Evolutionary conservation across 2,797 vertebrate genomes (phyloP).

Genomic region (Rhadinocentrus ornatus): DNA sequence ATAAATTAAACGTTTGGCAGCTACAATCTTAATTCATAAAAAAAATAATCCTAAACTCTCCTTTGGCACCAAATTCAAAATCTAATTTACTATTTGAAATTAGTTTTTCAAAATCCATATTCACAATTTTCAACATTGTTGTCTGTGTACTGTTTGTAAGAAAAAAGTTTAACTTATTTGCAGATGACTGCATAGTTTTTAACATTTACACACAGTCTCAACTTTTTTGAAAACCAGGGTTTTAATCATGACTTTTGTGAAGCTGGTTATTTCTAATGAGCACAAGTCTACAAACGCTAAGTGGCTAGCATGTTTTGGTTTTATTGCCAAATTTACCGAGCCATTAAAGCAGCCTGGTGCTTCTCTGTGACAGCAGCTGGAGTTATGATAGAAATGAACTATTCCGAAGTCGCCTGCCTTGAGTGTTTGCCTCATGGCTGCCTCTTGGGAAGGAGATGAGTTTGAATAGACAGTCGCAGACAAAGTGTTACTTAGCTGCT

Average conservation of each 20-base stretch:
- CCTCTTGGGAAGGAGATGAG: slow-evolving; percentile 15
- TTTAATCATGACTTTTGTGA: slow-evolving; percentile 1
- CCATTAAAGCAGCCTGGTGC: slow-evolving; percentile 12
- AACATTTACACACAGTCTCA: not conserved
- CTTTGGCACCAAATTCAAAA: not conserved
- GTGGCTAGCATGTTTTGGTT: slow-evolving; percentile 1
- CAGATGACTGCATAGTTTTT: not conserved
- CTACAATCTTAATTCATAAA: not conserved
- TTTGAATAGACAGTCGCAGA: slow-evolving; percentile 41
- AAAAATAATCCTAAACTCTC: not conserved
- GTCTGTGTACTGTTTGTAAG: not conserved
- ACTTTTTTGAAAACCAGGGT: not conserved
- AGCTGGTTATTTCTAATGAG: slow-evolving; percentile 35
- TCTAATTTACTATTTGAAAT: not conserved
- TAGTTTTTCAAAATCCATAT: not conserved
- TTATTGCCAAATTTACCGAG: slow-evolving; percentile 30
- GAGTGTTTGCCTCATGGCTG: slow-evolving; percentile 38
- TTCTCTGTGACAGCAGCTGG: slow-evolving; percentile 6
- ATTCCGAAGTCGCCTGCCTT: slow-evolving; percentile 32
- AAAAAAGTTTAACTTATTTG: not conserved
- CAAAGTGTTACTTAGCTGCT: slow-evolving; percentile 36
- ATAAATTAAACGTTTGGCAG: too few relatives aligned
- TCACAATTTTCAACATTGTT: not conserved
- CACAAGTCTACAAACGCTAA: slow-evolving; percentile 51
- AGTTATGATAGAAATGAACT: slow-evolving; percentile 27